Base-by-base conservation (phyloP, 2,113 vertebrate species). In the Hippocampus barbouri region DNA sequence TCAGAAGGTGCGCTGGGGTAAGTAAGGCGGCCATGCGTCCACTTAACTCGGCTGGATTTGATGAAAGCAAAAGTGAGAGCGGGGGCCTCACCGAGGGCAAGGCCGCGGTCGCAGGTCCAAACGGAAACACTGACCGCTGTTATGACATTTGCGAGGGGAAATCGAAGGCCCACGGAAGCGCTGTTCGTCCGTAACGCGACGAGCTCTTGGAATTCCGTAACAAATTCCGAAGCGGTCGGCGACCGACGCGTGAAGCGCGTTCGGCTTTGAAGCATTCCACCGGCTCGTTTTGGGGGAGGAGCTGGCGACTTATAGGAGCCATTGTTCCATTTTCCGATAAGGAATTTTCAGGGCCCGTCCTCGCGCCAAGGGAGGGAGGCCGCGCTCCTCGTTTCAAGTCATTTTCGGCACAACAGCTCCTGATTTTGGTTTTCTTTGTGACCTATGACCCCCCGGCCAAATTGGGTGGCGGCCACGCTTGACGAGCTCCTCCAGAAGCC, bases 311-410 rank as follows among this genome's bases (percentile, higher is more conserved):
- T 73, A 71, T 71, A 75, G 71, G 71, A 80, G 82, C 89, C 86
- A 92, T 93, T 92, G 89, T 92, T 91, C 87, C 84, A 92, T 91
- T 92, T 89, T 92, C 90, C 90, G 84, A 90, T 90, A 85, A 87
- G 86, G 80, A 89, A 87, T 90, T 89, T 90, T 87, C 86, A 90
- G 80, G 81, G 62, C 66, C 72, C 80, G 85, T 88, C 85, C 86
- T 79, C 76, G 86, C 79, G 84, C 34, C 34, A 78, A 83, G 86
- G 87, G 90, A 89, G 76, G 75, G 80, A 85, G 86, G 80, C 84
- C 76, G 14, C 80, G 77, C 79, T 87, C 88, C 74, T 89, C 79
- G 84, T 85, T 84, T 75, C 51, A 62, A 79, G 67, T 71, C 34
- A 68, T 73, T 83, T 79, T 87, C 80, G 80, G 76, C 25, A 27